These are phyloP conservation scores for Otis tarda DNA, from an alignment of 2,113 vertebrate species.

Conservation along the genomic window DNA sequence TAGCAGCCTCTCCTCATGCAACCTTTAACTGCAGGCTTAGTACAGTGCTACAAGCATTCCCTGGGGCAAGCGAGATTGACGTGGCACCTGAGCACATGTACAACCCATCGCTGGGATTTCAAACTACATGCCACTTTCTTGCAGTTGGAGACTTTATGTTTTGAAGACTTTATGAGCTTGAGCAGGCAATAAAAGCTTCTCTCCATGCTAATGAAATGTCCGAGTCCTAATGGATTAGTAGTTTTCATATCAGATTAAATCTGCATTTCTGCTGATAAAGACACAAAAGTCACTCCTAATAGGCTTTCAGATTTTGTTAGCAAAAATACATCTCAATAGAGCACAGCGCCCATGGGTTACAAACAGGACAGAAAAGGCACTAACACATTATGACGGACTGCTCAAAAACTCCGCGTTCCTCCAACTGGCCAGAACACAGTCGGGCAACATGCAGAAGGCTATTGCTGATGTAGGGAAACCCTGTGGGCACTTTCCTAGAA, in stretches of 20 bases:
- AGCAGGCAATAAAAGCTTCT: conserved; percentile 50
- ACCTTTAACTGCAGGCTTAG: background rate
- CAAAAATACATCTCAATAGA: background rate
- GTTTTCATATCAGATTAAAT: conserved; percentile 57
- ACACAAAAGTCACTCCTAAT: conserved; percentile 28
- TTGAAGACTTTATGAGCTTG: conserved; percentile 21
- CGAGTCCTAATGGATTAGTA: conserved; percentile 58
- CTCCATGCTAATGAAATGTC: conserved; percentile 10
- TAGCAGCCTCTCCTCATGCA: background rate
- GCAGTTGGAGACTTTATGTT: background rate
- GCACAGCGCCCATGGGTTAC: background rate
- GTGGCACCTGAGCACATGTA: conserved; percentile 2
- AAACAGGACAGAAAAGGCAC: background rate
- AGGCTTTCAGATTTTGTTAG: conserved; percentile 47
- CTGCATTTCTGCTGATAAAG: conserved; percentile 59
- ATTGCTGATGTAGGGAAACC: background rate
- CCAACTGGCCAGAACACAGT: background rate
- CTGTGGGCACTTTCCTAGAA: background rate
- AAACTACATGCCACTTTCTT: conserved; percentile 16
- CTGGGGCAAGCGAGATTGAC: background rate
- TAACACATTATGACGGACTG: background rate
- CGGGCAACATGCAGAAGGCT: background rate
- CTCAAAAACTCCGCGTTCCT: background rate
- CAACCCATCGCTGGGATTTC: background rate
- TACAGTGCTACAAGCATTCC: background rate